phyloP scores from a whole-genome alignment of 2,113 vertebrate species.

The Centrocercus urophasianus region DNA sequence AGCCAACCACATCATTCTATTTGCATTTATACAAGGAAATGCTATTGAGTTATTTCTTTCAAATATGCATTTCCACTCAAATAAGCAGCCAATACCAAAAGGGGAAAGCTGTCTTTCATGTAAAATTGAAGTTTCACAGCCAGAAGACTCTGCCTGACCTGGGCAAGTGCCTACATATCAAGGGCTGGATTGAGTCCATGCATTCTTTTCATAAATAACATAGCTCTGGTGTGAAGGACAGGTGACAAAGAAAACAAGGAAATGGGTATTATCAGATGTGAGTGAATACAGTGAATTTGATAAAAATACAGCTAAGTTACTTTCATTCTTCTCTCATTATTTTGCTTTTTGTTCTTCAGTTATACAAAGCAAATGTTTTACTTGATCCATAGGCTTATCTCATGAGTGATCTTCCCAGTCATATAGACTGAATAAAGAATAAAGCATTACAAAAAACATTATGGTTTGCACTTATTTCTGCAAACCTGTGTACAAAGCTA shows the following conservation, averaged over 20 bases:
- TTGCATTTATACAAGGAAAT: not conserved
- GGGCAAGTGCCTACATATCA: not conserved
- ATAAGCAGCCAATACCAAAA: not conserved
- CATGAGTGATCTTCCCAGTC: not conserved
- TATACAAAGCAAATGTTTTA: not conserved
- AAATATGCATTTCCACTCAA: not conserved
- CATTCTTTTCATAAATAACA: not conserved
- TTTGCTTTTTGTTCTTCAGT: not conserved
- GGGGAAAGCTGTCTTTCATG: not conserved
- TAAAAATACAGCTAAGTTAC: not conserved
- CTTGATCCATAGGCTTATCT: not conserved
- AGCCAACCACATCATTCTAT: not conserved
- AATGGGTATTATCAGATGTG: not conserved
- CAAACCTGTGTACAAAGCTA: not conserved
- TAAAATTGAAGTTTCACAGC: not conserved
- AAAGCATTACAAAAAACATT: not conserved
- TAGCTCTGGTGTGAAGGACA: not conserved
- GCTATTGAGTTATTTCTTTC: not conserved
- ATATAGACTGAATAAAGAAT: not conserved
- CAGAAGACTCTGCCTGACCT: not conserved
- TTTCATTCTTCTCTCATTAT: not conserved
- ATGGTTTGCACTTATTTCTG: not conserved
- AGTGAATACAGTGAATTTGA: not conserved
- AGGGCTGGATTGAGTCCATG: not conserved
- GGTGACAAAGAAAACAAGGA: not conserved